Evolutionary conservation across 2,113 vertebrate genomes (phyloP).

Genomic region (Rhizomys pruinosus): DNA sequence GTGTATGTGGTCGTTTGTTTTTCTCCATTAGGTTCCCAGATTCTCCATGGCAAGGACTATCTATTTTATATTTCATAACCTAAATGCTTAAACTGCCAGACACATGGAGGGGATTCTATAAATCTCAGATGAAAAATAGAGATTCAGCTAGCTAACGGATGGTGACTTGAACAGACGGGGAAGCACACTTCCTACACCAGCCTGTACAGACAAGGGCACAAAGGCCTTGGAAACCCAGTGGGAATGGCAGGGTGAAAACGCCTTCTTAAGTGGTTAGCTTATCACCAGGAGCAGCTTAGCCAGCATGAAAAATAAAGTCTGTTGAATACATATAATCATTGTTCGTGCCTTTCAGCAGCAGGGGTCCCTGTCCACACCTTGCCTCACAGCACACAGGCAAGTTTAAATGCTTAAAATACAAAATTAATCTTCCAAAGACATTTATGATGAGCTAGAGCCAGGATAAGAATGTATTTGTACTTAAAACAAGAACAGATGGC

Average conservation of each 20-base stretch:
- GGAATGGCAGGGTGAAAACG: not conserved
- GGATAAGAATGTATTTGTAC: conserved; percentile 22
- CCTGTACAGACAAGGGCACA: not conserved
- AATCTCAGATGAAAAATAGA: not conserved
- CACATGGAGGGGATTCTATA: not conserved
- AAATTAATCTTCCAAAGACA: conserved; percentile 46
- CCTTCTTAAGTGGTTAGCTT: not conserved
- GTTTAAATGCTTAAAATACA: conserved; percentile 40
- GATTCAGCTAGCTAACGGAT: not conserved
- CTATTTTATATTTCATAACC: conserved; percentile 29
- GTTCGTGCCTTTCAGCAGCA: not conserved
- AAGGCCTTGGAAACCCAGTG: not conserved
- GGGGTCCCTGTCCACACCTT: not conserved
- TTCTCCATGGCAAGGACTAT: not conserved
- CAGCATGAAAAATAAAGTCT: conserved; percentile 8
- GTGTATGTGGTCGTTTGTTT: not conserved
- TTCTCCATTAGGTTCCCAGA: conserved; percentile 15
- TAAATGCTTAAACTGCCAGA: conserved; percentile 33
- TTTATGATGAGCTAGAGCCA: not conserved
- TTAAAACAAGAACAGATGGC: conserved; percentile 41
- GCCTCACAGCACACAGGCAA: not conserved
- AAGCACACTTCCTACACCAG: not conserved
- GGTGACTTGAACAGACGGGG: not conserved
- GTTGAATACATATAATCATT: not conserved
- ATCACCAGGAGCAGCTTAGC: conserved; percentile 7